Conservation (phyloP, 2,888 invertebrate species). For the Chloroclystis v-ata region DNA sequence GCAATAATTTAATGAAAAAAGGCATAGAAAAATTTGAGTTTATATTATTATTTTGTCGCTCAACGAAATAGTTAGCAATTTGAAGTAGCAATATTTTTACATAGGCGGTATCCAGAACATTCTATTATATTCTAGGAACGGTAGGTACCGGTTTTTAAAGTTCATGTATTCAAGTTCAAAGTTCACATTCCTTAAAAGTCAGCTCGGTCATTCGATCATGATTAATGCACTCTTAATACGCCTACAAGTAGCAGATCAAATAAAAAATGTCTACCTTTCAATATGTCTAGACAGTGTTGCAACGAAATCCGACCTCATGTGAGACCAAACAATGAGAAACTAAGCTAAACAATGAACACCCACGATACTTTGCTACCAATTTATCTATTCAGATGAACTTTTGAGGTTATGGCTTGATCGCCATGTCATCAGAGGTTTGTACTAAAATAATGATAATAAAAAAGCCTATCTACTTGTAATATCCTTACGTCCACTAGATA, state of each 20-base stretch:
- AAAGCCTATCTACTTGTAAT: no score
- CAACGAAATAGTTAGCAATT: no score
- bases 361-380: conserved; percentile 47
- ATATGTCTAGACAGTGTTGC: conserved; percentile 60
- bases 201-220: conserved; percentile 35
- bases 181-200: conserved; percentile 16
- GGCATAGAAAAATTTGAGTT: no score
- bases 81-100: no score
- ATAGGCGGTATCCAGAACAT: background rate
- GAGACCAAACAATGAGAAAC: conserved; percentile 50
- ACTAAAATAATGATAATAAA: no score
- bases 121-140: background rate
- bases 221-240: conserved; percentile 52
- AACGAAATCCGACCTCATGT: conserved; percentile 39
- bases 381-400: background rate
- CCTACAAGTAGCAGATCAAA: conserved; percentile 46
- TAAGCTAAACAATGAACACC: conserved; percentile 33
- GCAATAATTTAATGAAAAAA: no score
- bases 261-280: conserved; percentile 59
- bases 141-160: background rate
- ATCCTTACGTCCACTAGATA: no score
- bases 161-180: background rate
- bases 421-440: no score
- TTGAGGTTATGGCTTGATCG: no score
- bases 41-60: no score